Evolutionary conservation across 2,113 vertebrate species (phyloP).

Genomic region (Cyanistes caeruleus): DNA sequence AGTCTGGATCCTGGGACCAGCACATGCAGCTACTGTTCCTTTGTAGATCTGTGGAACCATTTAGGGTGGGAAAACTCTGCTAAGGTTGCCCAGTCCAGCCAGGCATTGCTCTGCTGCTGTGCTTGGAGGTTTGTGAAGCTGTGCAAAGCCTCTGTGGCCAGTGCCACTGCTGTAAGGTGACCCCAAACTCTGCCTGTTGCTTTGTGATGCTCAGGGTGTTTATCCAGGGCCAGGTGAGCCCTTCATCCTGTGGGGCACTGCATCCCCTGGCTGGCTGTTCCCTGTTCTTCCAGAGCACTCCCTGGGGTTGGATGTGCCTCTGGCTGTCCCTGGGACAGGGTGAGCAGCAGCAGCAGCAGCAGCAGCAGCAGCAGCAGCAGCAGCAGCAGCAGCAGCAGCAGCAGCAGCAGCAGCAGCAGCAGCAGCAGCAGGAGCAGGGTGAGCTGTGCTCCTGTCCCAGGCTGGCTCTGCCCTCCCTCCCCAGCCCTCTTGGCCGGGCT

Average conservation of each 20-base stretch:
- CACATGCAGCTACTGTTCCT: rapidly evolving
- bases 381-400: background rate
- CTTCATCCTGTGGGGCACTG: rapidly evolving
- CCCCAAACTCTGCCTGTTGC: rapidly evolving
- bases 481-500: rapidly evolving
- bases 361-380: too few relatives aligned
- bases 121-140: background rate
- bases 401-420: too few relatives aligned
- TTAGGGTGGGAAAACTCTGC: background rate
- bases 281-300: rapidly evolving
- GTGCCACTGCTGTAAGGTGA: rapidly evolving
- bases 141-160: background rate
- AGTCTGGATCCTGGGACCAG: rapidly evolving
- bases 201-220: rapidly evolving
- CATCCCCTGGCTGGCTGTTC: rapidly evolving
- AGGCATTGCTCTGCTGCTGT: rapidly evolving
- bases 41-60: rapidly evolving
- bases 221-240: rapidly evolving
- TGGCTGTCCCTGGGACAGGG: rapidly evolving
- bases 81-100: rapidly evolving
- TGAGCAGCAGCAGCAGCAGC: too few relatives aligned
- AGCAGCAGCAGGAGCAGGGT: background rate
- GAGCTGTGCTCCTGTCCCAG: background rate
- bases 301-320: rapidly evolving
- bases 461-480: background rate